Conservation (phyloP, 2,113 vertebrate genomes). For the Chionis minor region DNA sequence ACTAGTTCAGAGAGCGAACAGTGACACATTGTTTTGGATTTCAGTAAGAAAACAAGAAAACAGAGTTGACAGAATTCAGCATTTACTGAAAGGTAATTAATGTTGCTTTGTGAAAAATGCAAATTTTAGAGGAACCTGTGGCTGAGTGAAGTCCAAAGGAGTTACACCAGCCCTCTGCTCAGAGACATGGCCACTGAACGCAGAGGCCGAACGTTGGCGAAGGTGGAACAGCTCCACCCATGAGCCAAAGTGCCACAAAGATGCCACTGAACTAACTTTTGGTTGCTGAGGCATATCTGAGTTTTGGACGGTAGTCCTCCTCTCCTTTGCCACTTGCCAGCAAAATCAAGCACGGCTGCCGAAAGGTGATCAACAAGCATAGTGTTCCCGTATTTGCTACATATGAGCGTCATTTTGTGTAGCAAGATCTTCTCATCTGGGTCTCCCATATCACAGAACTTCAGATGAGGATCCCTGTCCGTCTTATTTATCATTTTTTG, state of each 20-base stretch:
- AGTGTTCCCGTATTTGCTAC: background rate
- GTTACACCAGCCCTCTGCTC: background rate
- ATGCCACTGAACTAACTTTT: background rate
- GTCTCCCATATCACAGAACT: background rate
- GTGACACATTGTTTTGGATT: background rate
- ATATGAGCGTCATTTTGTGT: background rate
- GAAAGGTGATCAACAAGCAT: background rate
- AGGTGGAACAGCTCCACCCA: background rate
- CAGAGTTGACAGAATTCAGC: background rate
- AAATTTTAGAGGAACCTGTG: background rate
- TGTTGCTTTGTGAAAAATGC: background rate
- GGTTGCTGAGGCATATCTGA: background rate
- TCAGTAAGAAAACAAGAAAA: constrained; percentile 15
- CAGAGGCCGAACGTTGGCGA: background rate
- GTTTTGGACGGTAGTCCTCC: background rate
- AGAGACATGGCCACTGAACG: background rate
- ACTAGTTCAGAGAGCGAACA: background rate
- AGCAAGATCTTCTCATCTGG: background rate
- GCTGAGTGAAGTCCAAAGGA: background rate
- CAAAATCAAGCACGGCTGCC: background rate
- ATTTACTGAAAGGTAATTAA: background rate
- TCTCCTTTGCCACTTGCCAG: background rate
- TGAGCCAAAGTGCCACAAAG: background rate
- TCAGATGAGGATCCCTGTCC: background rate
- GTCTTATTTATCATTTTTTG: background rate